Evolutionary conservation across 2,113 vertebrate genomes (phyloP).

Genomic region (Castor canadensis): DNA sequence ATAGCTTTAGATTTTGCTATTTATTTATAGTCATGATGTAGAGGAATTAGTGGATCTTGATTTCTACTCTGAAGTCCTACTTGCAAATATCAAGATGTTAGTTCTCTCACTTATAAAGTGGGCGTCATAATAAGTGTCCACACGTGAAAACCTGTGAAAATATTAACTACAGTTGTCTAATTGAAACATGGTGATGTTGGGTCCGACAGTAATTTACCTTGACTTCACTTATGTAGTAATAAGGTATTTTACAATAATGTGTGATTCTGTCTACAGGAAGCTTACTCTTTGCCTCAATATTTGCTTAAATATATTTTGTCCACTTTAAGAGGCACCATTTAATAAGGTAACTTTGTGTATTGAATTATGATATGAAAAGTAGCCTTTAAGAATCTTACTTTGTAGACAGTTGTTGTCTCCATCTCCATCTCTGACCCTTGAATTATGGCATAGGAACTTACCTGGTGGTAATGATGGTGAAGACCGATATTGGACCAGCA

Average conservation of each 20-base stretch:
- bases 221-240: slow-evolving; percentile 65
- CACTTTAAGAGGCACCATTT: slow-evolving; percentile 4
- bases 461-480: too few species aligned
- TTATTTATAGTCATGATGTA: neutral
- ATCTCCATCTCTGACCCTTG: neutral
- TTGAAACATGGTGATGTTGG: neutral
- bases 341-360: neutral
- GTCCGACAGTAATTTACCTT: slow-evolving; percentile 74
- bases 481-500: too few species aligned
- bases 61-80: neutral
- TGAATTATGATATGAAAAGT: slow-evolving; percentile 5
- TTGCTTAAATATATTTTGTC: slow-evolving; percentile 23
- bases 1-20: neutral
- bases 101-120: neutral
- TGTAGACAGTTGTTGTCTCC: neutral
- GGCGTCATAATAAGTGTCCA: neutral
- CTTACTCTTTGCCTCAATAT: neutral
- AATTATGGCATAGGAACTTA: slow-evolving; percentile 35
- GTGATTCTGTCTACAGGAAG: neutral
- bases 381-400: neutral
- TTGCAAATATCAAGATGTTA: neutral
- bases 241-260: slow-evolving; percentile 10
- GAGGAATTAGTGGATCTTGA: neutral
- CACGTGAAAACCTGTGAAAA: neutral
- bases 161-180: neutral